Evolutionary conservation across 2,797 vertebrate genomes (phyloP), one percentile per base, ranked within the genome.

Genomic region (Poeciliopsis infans): DNA sequence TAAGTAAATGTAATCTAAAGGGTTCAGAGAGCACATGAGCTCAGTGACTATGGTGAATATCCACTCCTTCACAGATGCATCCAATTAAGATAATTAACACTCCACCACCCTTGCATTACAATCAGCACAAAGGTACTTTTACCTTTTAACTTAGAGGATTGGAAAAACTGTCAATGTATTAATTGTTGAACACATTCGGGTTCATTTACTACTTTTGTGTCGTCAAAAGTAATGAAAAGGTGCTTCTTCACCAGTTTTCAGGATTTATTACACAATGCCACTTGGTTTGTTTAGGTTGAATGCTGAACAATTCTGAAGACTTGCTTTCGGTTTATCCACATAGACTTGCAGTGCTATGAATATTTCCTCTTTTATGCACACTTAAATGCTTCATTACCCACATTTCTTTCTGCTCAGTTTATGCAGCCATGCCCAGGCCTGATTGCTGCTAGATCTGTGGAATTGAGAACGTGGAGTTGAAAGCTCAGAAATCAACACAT

Each of bases 61-160:
- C 6, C 39, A 45, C 28, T 61, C 12, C 23, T 78, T 36, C 41
- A 61, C 20, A 47, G 39, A 45, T n/a, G 13, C 43, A 39, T 20
- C 41, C 5, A 57, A n/a, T 71, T 57, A 23, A 46, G 69, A 72
- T 55, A 78, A 41, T 68, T 76, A 68, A 69, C 64, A 39, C 46
- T 18, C 31, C n/a, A 4, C 46, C 61, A 76, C 43, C n/a, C 16
- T 64, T 28, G 8, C 57, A 77, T 41, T n/a, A 57, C 36, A 18
- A 16, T 49, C 31, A 61, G 61, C 12, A 46, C 13, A 46, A 46
- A 46, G 45, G 45, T 4, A 25, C 2, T 15, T 20, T 43, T 74
- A 51, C 10, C 31, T 47, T 46, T 47, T 20, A 28, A 41, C 15
- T 10, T 43, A 55, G 8, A 1, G 7, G 10, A 57, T 11, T 28